Base-by-base conservation (phyloP, 2,113 vertebrate species). In the Apus apus region DNA sequence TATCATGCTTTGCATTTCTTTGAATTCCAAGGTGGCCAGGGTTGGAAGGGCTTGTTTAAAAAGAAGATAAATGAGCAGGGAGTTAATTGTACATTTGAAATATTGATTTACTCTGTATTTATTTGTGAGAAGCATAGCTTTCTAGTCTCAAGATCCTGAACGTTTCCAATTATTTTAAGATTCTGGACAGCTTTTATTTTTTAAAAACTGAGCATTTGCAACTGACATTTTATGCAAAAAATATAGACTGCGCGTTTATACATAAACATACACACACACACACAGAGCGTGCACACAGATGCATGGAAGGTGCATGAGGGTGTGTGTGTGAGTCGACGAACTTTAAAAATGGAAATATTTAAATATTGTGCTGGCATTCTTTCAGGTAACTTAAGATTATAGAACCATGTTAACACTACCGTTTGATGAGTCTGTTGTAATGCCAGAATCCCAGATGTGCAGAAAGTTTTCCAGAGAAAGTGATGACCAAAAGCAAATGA, bases 391-490 rank as follows among this genome's bases (percentile, higher is more conserved):
- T 96, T 98, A 97, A 98, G 89, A 96, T 95, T 96, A 89, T 97
- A 99, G 98, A 98, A 98, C 98, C 98, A 99, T 99, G 99, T 97
- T 99, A 98, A 99, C 99, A 45, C 98, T 99, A 98, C 99, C 99
- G n/a, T 99, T 99, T 98, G 99, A 99, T 97, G 99, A 99, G 96
- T 98, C 98, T 98, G 99, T 98, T 97, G 96, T 98, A 98, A 99
- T 99, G 98, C 98, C 98, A 95, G 99, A 99, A 95, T 98, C 99
- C 94, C 98, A 99, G 97, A 99, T 99, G 90, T 99, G 99, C 97
- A 98, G 98, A 98, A 99, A 98, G 97, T 99, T 99, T 98, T 97
- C 99, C 93, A 98, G 98, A 96, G 98, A 99, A 97, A 98, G 96
- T 30, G 97, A 99, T 93, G 98, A 98, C 91, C 98, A 98, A 97